Base-by-base conservation (phyloP, 2,113 vertebrate species). In the Takifugu bimaculatus region DNA sequence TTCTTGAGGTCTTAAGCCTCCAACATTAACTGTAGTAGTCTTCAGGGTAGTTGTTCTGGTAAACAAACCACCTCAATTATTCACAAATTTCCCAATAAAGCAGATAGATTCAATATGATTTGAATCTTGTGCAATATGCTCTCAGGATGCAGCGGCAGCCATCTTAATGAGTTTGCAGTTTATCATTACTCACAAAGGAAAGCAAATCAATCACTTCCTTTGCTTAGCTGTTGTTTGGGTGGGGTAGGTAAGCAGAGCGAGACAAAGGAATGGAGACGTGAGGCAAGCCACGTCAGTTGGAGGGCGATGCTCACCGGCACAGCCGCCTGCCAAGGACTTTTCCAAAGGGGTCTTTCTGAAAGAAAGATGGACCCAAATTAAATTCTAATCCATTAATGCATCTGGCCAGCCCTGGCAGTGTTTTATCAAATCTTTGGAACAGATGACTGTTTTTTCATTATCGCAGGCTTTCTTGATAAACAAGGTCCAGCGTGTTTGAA, bases 161-260 rank as follows among this genome's bases (percentile, higher is more conserved):
- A 80, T 86, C 73, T 84, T 82, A 88, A 88, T 87, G 85, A 88
- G 75, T 82, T 88, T 84, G 63, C 59, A 50, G 84, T 81, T 88
- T 87, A 87, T 88, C 88, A 84, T 88, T 77, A 62, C 72, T 83
- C 82, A 81, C 65, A 54, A 57, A 83, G 81, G 82, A 84, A 82
- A 74, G 82, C 80, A 82, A 86, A 90, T 91, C 89, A 88, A 87
- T 91, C 90, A 89, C 79, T 64, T 66, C 58, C 51, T 60, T 32
- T 32, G 29, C 29, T 32, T 32, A 32, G 29, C 29, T 32, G 29
- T 32, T 20, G 4, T n/a, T n/a, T 47, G 55, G 54, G n/a, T n/a
- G 2, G 1, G 29, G 15, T 15, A 44, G 42, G 26, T 9, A 39
- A 39, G 25, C 39, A 28, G 58, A 39, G 61, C 39, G n/a, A 43